Conservation (phyloP, 2,113 vertebrate genomes). For the Eublepharis macularius region DNA sequence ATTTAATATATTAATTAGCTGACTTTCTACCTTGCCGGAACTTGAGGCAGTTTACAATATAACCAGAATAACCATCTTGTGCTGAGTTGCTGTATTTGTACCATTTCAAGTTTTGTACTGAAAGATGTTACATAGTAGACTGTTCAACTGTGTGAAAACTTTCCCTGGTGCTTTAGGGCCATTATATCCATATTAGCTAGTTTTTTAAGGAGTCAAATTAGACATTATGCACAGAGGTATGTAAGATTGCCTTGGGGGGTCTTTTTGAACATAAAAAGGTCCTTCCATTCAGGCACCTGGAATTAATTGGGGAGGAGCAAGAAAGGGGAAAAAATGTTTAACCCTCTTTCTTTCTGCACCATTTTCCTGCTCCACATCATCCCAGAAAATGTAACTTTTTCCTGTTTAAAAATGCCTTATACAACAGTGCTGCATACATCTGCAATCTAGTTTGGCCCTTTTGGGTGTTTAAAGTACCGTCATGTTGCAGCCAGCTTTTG, state of each 20-base stretch:
- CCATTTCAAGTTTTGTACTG: neutral
- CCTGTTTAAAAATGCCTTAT: neutral
- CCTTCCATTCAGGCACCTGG: neutral
- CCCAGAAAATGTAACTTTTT: neutral
- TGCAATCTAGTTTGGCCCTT: too few species aligned
- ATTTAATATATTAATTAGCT: too few species aligned
- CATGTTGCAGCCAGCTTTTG: too few species aligned
- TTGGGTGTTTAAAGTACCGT: too few species aligned
- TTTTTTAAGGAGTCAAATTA: neutral
- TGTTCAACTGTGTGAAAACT: neutral
- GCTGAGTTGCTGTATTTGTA: neutral
- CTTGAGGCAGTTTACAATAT: too few species aligned
- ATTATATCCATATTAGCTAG: too few species aligned
- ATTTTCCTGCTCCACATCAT: neutral
- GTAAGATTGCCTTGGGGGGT: neutral
- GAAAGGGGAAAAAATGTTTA: neutral
- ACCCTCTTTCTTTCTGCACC: neutral
- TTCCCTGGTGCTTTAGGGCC: neutral
- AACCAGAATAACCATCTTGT: neutral
- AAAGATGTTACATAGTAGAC: neutral
- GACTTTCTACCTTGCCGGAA: too few species aligned
- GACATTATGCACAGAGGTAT: neutral
- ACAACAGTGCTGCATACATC: neutral
- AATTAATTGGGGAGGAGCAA: neutral
- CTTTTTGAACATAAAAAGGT: neutral